These are phyloP conservation scores for Acleris holmiana DNA, from an alignment of 2,888 invertebrate genomes.

Conservation along the genomic window DNA sequence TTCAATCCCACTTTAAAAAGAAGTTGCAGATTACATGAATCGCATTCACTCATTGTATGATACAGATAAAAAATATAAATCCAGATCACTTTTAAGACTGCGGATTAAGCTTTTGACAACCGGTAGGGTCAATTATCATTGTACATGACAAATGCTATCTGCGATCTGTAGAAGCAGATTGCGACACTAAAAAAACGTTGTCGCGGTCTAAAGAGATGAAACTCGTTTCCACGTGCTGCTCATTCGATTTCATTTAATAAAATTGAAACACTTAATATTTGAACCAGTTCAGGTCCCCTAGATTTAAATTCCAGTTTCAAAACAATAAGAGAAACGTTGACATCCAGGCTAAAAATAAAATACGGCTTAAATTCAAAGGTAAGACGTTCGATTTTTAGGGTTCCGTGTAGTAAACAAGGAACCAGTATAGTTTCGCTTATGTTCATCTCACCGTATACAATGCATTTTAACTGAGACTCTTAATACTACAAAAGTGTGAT, in stretches of 20 bases:
- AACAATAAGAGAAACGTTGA: slow-evolving; percentile 4
- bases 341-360: neutral
- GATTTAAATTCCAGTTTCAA: slow-evolving; percentile 11
- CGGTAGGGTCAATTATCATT: too few species aligned
- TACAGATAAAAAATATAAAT: too few species aligned
- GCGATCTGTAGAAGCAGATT: too few species aligned
- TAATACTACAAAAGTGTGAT: too few species aligned
- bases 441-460: too few species aligned
- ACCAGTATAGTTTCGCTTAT: neutral
- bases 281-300: slow-evolving; percentile 8
- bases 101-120: too few species aligned
- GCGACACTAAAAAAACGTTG: neutral
- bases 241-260: slow-evolving; percentile 8
- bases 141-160: too few species aligned
- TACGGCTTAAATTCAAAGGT: neutral
- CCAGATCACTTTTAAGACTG: too few species aligned
- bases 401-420: neutral
- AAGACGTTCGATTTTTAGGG: neutral
- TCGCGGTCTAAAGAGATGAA: neutral
- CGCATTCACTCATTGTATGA: too few species aligned
- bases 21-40: too few species aligned
- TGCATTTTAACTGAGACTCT: too few species aligned
- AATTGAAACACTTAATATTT: neutral
- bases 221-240: neutral
- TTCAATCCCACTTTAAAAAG: too few species aligned